Base-by-base conservation (phyloP, 2,888 invertebrate genomes). In the Brenthis ino region DNA sequence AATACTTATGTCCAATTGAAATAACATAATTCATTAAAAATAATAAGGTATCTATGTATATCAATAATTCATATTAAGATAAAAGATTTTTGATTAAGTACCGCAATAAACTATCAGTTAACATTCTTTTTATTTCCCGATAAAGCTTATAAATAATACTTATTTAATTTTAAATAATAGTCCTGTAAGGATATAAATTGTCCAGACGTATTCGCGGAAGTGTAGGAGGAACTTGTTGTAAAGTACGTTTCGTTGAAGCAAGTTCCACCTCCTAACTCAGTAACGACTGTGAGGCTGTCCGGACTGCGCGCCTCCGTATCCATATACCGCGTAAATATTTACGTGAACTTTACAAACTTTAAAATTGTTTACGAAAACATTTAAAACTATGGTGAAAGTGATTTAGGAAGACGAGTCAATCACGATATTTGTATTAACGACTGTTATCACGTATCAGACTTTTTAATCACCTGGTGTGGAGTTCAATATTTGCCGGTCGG, bases 261-360 rank as follows among this genome's bases (percentile, higher is more conserved):
- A 64, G 53, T 55, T 55, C 58, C 60, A 69, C 72, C 69, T 76
- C 67, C 67, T 68, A 71, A 73, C 76, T 86, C 89, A 91, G 91
- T 91, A 85, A 83, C 80, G 83, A 86, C 80, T 77, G 82, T 66
- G 87, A 86, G 83, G 82, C 80, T 83, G 85, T 60, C 79, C 79
- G 79, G 85, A 82, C 84, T 79, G 88, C 90, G 87, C 91, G 91
- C 85, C 82, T 86, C 82, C 80, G 73, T 75, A 71, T 74, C 77
- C 77, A 76, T 74, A 77, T 73, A 75, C 79, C 86, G 86, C 91
- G 91, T 84, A 87, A 86, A 86, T 77, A 79, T 86, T 88, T 85
- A 87, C 91, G 91, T 80, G 72, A 84, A 85, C 79, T 82, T 81
- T 64, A 69, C 72, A 86, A 91, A 88, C 85, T 89, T 89, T 81